phyloP scores from a whole-genome alignment of 2,888 invertebrate species.

The Myathropa florea region DNA sequence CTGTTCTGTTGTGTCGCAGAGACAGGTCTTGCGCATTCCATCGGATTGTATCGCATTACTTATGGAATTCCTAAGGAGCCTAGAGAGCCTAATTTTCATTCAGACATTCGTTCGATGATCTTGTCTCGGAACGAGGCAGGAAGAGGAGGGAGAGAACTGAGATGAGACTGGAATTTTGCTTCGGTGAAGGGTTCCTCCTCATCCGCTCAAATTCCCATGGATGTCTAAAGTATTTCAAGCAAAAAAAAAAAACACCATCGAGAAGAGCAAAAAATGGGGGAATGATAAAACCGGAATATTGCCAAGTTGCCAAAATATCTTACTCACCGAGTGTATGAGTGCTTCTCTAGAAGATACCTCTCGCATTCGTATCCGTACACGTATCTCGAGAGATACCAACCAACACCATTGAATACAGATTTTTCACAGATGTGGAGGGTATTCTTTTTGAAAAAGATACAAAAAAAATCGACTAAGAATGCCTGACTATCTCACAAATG shows the following conservation, averaged over 20 bases:
- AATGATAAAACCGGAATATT: conserved; percentile 62
- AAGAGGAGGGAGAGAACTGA: neutral
- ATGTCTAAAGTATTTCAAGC: neutral
- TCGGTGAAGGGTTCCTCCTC: conserved; percentile 26
- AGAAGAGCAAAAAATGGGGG: neutral
- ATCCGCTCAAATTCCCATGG: neutral
- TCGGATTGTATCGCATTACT: conserved; percentile 33
- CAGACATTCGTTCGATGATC: conserved; percentile 25
- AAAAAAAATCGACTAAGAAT: neutral
- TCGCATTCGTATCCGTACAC: conserved; percentile 14
- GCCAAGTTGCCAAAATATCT: conserved; percentile 52
- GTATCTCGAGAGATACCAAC: conserved; percentile 1
- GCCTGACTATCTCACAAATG: neutral
- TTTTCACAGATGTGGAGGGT: conserved; percentile 15
- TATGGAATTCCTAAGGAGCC: conserved; percentile 17
- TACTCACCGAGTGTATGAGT: neutral
- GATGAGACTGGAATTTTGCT: conserved; percentile 6
- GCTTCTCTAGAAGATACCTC: neutral
- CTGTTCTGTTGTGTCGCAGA: conserved; percentile 11
- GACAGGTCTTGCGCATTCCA: conserved; percentile 22
- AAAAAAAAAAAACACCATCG: conserved; percentile 32
- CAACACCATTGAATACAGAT: conserved; percentile 13
- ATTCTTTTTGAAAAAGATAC: neutral
- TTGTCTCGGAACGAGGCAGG: neutral
- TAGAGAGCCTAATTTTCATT: conserved; percentile 50